Evolutionary conservation across 2,797 vertebrate genomes (phyloP).

Genomic region (Danio albolineatus): DNA sequence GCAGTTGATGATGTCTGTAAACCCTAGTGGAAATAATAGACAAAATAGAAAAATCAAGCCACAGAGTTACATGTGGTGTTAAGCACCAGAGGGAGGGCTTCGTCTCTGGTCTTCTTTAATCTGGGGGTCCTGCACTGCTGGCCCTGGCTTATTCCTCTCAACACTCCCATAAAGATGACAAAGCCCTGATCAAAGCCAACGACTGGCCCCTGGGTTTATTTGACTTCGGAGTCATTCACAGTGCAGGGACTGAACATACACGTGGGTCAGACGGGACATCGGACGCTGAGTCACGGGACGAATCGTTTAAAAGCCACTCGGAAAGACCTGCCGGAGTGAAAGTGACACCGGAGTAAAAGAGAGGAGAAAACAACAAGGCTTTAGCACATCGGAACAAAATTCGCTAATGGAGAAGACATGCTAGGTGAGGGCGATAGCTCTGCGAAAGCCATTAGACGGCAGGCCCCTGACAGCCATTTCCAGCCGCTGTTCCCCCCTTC

Average conservation of each 20-base stretch:
- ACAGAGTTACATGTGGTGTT: slow-evolving; percentile 31
- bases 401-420: slow-evolving; percentile 78
- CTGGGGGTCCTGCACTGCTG: slow-evolving; percentile 55
- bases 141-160: slow-evolving; percentile 82
- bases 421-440: slow-evolving; percentile 75
- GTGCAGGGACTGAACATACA: slow-evolving; percentile 49
- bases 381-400: slow-evolving; percentile 60
- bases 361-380: slow-evolving; percentile 53
- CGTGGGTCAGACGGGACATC: slow-evolving; percentile 41
- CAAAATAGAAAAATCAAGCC: slow-evolving; percentile 1
- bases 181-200: slow-evolving; percentile 78
- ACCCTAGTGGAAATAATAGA: slow-evolving; percentile 16
- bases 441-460: slow-evolving; percentile 89
- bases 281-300: slow-evolving; percentile 49
- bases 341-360: slow-evolving; percentile 51
- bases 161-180: slow-evolving; percentile 85
- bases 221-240: slow-evolving; percentile 56
- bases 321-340: slow-evolving; percentile 43
- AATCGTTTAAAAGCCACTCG: slow-evolving; percentile 62
- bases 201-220: slow-evolving; percentile 64
- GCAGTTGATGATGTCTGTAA: slow-evolving; percentile 33
- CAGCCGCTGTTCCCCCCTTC: slow-evolving; percentile 48
- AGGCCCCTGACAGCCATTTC: slow-evolving; percentile 77
- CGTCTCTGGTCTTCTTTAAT: slow-evolving; percentile 51
- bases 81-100: slow-evolving; percentile 35